A percentile compares a stretch with the other conserved stretches of the same genome.
phyloP scores from a whole-genome alignment of 2,113 vertebrate species.

The Fregata magnificens region DNA sequence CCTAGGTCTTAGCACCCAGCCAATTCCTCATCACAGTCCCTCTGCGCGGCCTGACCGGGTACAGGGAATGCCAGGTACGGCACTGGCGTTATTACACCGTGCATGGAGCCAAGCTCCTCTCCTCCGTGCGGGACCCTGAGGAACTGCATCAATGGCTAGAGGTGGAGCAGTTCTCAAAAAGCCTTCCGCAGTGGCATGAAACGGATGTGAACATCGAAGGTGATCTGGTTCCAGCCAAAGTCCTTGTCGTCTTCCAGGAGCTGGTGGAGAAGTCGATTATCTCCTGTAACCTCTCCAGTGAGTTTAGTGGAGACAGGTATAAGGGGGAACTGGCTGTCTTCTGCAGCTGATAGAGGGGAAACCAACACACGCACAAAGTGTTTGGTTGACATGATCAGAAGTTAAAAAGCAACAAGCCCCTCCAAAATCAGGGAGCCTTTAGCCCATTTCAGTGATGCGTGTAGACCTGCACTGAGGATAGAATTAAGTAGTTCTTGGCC shows the following conservation, averaged over 20 bases:
- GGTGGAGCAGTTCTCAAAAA: slow-evolving; percentile 79
- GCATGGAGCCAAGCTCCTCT: slow-evolving; percentile 72
- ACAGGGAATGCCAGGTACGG: slow-evolving; percentile 65
- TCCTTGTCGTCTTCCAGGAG: slow-evolving; percentile 76
- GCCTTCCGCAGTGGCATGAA: slow-evolving; percentile 81
- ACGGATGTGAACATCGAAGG: slow-evolving; percentile 77
- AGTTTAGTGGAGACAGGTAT: neutral
- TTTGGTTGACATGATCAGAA: neutral
- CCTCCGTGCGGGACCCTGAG: slow-evolving; percentile 79
- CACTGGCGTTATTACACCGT: slow-evolving; percentile 82
- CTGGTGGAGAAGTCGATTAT: slow-evolving; percentile 77
- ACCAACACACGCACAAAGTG: neutral
- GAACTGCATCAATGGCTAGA: slow-evolving; percentile 83
- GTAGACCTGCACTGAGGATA: neutral
- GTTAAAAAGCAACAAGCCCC: neutral
- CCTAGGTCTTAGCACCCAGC: slow-evolving; percentile 79
- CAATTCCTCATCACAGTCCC: slow-evolving; percentile 82
- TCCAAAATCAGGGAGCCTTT: neutral
- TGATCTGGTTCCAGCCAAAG: slow-evolving; percentile 80
- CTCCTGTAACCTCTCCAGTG: slow-evolving; percentile 75
- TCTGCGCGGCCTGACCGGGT: slow-evolving; percentile 75
- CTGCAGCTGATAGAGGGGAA: neutral
- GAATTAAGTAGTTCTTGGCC: neutral
- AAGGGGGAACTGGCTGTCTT: neutral
- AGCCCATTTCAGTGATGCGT: neutral